A percentile compares a stretch with the other conserved stretches of the same genome.
phyloP scores from a whole-genome alignment of 2,797 vertebrate species.

The Acestrorhynchus altus region DNA sequence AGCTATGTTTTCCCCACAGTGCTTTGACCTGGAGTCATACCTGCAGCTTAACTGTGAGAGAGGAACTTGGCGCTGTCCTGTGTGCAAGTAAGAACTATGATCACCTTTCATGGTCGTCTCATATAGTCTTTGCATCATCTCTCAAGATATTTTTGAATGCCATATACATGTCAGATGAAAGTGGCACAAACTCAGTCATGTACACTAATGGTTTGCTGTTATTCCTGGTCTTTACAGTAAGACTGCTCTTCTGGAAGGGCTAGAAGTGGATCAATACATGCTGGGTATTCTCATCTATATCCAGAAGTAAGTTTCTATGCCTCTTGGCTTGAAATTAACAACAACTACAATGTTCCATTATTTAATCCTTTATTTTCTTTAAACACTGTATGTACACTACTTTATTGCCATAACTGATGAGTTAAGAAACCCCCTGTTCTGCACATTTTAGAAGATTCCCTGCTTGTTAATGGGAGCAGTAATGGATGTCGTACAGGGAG shows the following conservation, averaged over 20 bases:
- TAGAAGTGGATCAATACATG: conserved; percentile 98
- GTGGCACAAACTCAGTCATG: background rate
- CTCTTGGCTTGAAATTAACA: background rate
- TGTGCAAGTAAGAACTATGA: conserved; percentile 89
- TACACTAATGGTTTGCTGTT: background rate
- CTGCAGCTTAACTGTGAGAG: conserved; percentile 95
- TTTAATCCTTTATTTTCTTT: too few species aligned
- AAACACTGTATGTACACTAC: too few species aligned
- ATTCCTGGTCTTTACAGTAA: conserved; percentile 78
- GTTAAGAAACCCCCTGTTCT: too few species aligned
- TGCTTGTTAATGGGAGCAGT: too few species aligned
- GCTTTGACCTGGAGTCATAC: conserved; percentile 96
- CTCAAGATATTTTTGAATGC: background rate
- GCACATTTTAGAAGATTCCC: too few species aligned
- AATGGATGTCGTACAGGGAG: too few species aligned
- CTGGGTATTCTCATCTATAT: conserved; percentile 94
- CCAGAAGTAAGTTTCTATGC: conserved; percentile 84
- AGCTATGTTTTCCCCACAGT: conserved; percentile 71
- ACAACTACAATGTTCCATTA: too few species aligned
- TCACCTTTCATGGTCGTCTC: background rate
- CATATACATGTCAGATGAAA: background rate
- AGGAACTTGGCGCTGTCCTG: conserved; percentile 95
- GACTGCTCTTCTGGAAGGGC: conserved; percentile 91
- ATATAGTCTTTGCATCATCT: background rate
- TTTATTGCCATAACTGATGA: too few species aligned